Evolutionary conservation across 2,888 invertebrate genomes (phyloP).

Genomic region (Xanthia togata): DNA sequence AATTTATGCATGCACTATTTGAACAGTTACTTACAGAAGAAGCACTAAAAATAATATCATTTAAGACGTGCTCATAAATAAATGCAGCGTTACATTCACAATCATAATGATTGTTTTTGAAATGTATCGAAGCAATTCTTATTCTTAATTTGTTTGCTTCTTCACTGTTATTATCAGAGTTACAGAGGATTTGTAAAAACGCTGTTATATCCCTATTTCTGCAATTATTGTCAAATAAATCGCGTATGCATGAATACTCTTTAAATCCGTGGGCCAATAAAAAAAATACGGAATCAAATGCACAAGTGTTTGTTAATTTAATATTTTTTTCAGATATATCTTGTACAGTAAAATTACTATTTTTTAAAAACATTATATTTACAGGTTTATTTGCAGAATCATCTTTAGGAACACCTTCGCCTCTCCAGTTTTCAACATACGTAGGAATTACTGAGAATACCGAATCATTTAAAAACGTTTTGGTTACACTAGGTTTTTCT

Average conservation of each 20-base stretch:
- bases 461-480: no score
- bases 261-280: conserved; percentile 49
- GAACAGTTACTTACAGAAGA: conserved; percentile 47
- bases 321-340: conserved; percentile 47
- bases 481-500: no score
- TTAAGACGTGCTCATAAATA: conserved; percentile 50
- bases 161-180: conserved; percentile 49
- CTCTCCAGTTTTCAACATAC: no score
- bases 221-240: conserved; percentile 52
- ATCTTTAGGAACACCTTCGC: no score
- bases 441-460: no score
- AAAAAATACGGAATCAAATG: conserved; percentile 50
- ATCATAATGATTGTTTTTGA: conserved; percentile 46
- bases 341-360: conserved; percentile 52
- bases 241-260: conserved; percentile 48
- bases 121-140: conserved; percentile 52
- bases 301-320: conserved; percentile 49
- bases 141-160: conserved; percentile 53
- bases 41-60: conserved; percentile 53
- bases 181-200: no score
- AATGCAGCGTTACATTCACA: conserved; percentile 54
- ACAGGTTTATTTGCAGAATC: no score
- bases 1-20: conserved; percentile 51
- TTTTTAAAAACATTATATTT: conserved; percentile 49
- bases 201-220: conserved; percentile 54